These are phyloP conservation scores for Camponotus floridanus DNA, from an alignment of 1,140 invertebrate genomes.

Conservation along the genomic window DNA sequence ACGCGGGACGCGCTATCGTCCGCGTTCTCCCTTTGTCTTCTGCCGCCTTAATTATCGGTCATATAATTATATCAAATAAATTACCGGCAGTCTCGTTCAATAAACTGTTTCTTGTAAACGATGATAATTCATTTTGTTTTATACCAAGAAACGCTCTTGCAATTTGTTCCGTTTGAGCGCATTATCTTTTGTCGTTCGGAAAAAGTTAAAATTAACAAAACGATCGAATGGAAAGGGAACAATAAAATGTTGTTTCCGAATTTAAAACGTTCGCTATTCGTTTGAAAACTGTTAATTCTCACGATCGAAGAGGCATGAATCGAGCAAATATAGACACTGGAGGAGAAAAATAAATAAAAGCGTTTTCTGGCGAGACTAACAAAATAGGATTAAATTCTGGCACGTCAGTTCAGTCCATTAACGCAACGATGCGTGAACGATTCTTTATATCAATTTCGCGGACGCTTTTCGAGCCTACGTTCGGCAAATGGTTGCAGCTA, in stretches of 20 bases:
- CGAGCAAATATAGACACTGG: not conserved
- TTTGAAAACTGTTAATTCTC: not conserved
- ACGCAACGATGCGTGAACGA: not conserved
- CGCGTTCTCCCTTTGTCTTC: conserved; percentile 22
- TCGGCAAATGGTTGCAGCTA: conserved; percentile 11
- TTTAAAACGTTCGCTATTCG: not conserved
- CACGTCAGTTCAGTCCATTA: not conserved
- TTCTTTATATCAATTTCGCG: conserved; percentile 28
- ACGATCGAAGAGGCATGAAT: not conserved
- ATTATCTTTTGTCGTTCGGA: not conserved
- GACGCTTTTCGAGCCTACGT: conserved; percentile 44
- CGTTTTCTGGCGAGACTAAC: not conserved
- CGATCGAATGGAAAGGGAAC: not conserved
- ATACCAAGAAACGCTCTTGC: not conserved
- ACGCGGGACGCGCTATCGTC: not conserved
- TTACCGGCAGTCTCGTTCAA: conserved; percentile 19
- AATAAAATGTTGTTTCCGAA: not conserved
- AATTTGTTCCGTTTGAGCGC: not conserved
- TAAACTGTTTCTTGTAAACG: not conserved
- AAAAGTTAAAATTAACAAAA: conserved; percentile 32
- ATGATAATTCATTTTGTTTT: conserved; percentile 35
- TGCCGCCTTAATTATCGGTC: conserved; percentile 47
- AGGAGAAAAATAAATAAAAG: not conserved
- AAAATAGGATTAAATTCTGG: conserved; percentile 26
- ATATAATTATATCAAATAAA: conserved; percentile 56